Percentiles rank a stretch among this genome's conserved stretches.
Evolutionary conservation across 2,113 vertebrate species (phyloP).

Genomic region (Campylorhamphus procurvoides): DNA sequence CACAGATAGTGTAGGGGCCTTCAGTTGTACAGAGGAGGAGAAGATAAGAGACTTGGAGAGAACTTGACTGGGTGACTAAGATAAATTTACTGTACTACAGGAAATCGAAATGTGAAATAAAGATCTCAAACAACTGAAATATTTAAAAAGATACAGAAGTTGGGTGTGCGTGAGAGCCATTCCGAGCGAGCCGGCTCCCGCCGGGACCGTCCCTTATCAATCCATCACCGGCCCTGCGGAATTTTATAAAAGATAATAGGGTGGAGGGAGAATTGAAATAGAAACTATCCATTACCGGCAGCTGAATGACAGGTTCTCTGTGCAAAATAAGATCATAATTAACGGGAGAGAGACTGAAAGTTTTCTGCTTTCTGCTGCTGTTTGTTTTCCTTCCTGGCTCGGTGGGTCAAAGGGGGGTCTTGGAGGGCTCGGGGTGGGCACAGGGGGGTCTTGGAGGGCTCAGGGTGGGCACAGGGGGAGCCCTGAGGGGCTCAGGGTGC

Average conservation of each 20-base stretch:
- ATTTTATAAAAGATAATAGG: slow-evolving; percentile 73
- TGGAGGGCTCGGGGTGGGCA: fast-evolving
- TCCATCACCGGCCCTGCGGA: slow-evolving; percentile 60
- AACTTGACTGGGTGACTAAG: slow-evolving; percentile 74
- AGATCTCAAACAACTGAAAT: slow-evolving; percentile 76
- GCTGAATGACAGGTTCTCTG: slow-evolving; percentile 56
- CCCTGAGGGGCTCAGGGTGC: fast-evolving
- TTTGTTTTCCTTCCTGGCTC: neutral
- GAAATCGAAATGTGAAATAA: slow-evolving; percentile 82
- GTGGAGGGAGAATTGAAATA: slow-evolving; percentile 71
- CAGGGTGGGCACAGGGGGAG: fast-evolving
- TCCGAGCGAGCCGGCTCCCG: neutral
- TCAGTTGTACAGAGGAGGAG: slow-evolving; percentile 40
- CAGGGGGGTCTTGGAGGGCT: fast-evolving
- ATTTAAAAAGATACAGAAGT: slow-evolving; percentile 74
- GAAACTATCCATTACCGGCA: slow-evolving; percentile 68
- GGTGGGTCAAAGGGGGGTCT: fast-evolving
- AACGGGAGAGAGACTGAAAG: slow-evolving; percentile 19
- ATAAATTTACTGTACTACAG: slow-evolving; percentile 76
- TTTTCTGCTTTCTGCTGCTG: neutral
- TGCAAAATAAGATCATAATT: slow-evolving; percentile 67
- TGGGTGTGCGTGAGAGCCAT: neutral
- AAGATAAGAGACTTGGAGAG: slow-evolving; percentile 70
- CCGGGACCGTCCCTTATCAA: slow-evolving; percentile 44
- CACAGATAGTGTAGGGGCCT: slow-evolving; percentile 67